phyloP scores from a whole-genome alignment of 2,888 invertebrate species.

The Sycophila texana region DNA sequence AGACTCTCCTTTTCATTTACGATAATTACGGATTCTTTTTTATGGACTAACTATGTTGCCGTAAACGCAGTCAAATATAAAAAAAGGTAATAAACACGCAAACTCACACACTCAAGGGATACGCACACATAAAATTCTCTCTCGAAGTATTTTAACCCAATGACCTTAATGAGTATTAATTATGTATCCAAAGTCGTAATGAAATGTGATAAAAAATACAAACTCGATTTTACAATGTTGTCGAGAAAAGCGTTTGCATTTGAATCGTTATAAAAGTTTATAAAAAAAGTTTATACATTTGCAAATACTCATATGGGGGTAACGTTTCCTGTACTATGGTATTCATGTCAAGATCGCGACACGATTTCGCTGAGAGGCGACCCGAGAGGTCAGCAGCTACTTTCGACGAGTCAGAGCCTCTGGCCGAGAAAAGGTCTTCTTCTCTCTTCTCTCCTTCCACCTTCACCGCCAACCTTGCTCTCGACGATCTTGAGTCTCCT shows the following conservation, averaged over 20 bases:
- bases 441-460: slow-evolving; percentile 40
- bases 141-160: slow-evolving; percentile 63
- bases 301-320: slow-evolving; percentile 20
- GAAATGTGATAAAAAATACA: slow-evolving; percentile 33
- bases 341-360: slow-evolving; percentile 63
- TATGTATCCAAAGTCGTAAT: slow-evolving; percentile 34
- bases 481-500: slow-evolving; percentile 58
- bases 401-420: slow-evolving; percentile 60
- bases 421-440: slow-evolving; percentile 59
- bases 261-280: slow-evolving; percentile 12
- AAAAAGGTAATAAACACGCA: slow-evolving; percentile 18
- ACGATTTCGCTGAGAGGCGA: slow-evolving; percentile 57
- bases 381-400: slow-evolving; percentile 63
- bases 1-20: slow-evolving; percentile 29
- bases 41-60: slow-evolving; percentile 15
- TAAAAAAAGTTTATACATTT: slow-evolving; percentile 13
- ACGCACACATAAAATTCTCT: slow-evolving; percentile 17
- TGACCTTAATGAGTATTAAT: slow-evolving; percentile 65
- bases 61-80: slow-evolving; percentile 22
- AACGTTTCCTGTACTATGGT: slow-evolving; percentile 42
- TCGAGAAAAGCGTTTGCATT: slow-evolving; percentile 17
- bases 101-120: slow-evolving; percentile 15
- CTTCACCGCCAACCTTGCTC: slow-evolving; percentile 17
- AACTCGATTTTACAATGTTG: slow-evolving; percentile 7
- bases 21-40: slow-evolving; percentile 30